Base-by-base conservation (phyloP, 2,888 invertebrate genomes). In the Celastrina argiolus region DNA sequence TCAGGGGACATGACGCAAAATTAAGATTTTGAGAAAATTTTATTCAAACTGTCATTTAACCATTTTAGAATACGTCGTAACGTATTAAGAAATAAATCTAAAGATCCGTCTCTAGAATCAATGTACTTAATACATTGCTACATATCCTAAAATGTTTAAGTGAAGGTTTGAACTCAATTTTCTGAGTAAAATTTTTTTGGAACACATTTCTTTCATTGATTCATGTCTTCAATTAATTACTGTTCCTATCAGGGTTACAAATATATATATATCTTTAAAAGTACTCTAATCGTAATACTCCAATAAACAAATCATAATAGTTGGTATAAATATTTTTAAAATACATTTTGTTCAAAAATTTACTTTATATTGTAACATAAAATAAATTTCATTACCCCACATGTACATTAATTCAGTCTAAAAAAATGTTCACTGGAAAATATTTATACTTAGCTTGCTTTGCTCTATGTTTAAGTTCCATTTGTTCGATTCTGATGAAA, bases 321-420 rank as follows among this genome's bases (percentile, higher is more conserved):
- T 51, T 5, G 12, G 4, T 51, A 51, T 12, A 22, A 51, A 8
- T 45, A 42, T 6, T 16, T 42, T 42, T 8, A 45, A 41, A 45
- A 42, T 16, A 8, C n/a, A 45, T 16, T 45, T 45, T 45, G 16
- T 18, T 45, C 5, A 2, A 16, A 45, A 45, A 16, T 2, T 18
- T 16, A 6, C 42, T 45, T 18, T 18, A 10, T 16, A 22, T 51
- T 51, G 18, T 45, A 45, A 45, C 26, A 14, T 56, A 28, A 56
- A n/a, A 26, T 45, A 45, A 45, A 45, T 4, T 56, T 26, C 10
- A 36, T 58, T 28, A 65, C 16, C 56, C 65, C 45, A 51, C 5
- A 12, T 65, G 26, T 56, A 22, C n/a, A 2, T 34, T 16, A 34
- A n/a, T 36, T 18, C 18, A 39, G 61, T 61, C 12, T 8, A 61